Percentiles rank a stretch among this genome's conserved stretches.
These are phyloP conservation scores for Tupiocoris notatus DNA, from an alignment of 2,888 invertebrate species.

Conservation along the genomic window DNA sequence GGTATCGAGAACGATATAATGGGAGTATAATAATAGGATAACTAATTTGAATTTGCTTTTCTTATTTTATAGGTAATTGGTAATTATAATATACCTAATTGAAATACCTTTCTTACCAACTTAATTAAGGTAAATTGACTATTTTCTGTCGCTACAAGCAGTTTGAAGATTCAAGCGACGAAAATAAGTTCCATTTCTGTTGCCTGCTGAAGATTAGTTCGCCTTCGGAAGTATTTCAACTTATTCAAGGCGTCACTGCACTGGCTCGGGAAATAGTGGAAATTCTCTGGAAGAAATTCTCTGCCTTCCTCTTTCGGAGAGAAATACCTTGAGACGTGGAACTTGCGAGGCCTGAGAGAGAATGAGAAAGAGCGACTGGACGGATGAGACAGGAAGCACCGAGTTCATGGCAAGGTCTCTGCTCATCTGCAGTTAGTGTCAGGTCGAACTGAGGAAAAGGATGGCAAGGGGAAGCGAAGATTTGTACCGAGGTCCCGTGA, in stretches of 20 bases:
- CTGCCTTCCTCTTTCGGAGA: background rate
- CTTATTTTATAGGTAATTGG: too few relatives aligned
- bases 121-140: too few relatives aligned
- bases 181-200: too few relatives aligned
- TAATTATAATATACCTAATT: too few relatives aligned
- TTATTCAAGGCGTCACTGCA: background rate
- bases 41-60: too few relatives aligned
- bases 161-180: too few relatives aligned
- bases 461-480: background rate
- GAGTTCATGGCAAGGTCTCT: background rate
- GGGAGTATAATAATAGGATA: too few relatives aligned
- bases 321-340: background rate
- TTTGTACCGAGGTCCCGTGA: background rate
- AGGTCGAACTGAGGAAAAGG: background rate
- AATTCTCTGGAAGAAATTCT: background rate
- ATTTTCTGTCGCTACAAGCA: too few relatives aligned
- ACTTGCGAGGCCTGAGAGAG: background rate
- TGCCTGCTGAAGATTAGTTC: background rate
- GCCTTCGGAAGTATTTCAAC: background rate
- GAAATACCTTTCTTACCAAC: too few relatives aligned
- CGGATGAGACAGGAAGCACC: background rate
- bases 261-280: background rate
- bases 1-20: too few relatives aligned
- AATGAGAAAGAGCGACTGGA: background rate
- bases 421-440: constrained; percentile 29